Conservation (phyloP, 2,888 invertebrate species). For the Mechanitis mazaeus region DNA sequence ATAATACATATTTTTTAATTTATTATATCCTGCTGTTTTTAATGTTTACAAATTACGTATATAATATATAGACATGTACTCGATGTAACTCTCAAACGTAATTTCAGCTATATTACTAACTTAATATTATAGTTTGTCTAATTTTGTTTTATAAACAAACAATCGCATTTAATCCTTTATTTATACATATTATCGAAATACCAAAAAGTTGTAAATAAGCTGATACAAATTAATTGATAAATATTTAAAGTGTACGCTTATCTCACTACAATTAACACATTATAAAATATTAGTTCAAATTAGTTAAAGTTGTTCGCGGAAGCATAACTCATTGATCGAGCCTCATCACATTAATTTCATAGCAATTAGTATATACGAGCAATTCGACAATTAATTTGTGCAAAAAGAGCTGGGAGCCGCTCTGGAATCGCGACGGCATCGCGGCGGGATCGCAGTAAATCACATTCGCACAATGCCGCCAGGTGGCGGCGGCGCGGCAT, state of each 20-base stretch:
- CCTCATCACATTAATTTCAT: slow-evolving; percentile 66
- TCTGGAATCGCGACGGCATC: slow-evolving; percentile 63
- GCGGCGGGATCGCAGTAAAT: slow-evolving; percentile 73
- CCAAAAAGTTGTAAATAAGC: no score
- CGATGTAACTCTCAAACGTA: no score
- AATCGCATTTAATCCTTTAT: no score
- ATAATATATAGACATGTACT: no score
- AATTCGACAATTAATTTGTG: slow-evolving; percentile 74
- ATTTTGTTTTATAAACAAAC: no score
- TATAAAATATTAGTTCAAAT: slow-evolving; percentile 20
- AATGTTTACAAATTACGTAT: no score
- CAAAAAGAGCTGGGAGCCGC: slow-evolving; percentile 67
- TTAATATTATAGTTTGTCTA: no score
- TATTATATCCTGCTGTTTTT: no score
- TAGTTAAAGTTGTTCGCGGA: slow-evolving; percentile 31
- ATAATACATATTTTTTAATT: neutral
- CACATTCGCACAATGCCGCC: slow-evolving; percentile 72
- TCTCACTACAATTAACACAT: neutral
- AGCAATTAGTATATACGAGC: slow-evolving; percentile 71
- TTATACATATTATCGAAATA: no score
- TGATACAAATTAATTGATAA: no score
- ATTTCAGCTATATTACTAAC: no score
- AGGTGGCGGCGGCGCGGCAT: slow-evolving; percentile 75
- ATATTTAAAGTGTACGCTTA: neutral
- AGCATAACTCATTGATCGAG: slow-evolving; percentile 39